Evolutionary conservation across 2,888 invertebrate species (phyloP).

Genomic region (Andricus quercusramuli): DNA sequence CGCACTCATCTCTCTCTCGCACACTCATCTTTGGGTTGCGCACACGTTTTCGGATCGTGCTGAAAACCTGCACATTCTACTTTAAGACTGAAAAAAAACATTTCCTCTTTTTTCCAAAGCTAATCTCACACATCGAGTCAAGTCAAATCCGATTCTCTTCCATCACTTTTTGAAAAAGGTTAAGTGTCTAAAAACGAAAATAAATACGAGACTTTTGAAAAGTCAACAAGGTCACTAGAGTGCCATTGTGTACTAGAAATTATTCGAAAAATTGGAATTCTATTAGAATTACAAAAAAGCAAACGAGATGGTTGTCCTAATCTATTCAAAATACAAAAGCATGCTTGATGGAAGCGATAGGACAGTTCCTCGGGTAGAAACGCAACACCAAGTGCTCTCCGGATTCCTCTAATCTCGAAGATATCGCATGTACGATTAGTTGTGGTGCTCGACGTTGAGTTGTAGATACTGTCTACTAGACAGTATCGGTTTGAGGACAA

Average conservation of each 20-base stretch:
- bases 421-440: conserved; percentile 60
- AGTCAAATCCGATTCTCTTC: neutral
- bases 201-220: conserved; percentile 29
- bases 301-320: neutral
- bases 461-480: no score
- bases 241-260: neutral
- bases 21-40: no score
- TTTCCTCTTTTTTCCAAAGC: neutral
- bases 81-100: no score
- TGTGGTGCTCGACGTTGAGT: conserved; percentile 54
- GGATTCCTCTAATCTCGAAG: conserved; percentile 56
- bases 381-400: conserved; percentile 56
- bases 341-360: conserved; percentile 51
- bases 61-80: no score
- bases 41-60: no score
- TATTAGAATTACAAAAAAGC: conserved; percentile 22
- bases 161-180: neutral
- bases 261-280: neutral
- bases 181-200: neutral
- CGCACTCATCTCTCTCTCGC: no score
- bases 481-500: no score
- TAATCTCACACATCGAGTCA: neutral
- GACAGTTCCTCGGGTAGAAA: conserved; percentile 46
- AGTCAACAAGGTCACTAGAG: conserved; percentile 19
- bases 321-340: conserved; percentile 17